phyloP scores from a whole-genome alignment of 2,113 vertebrate genomes.

The Leptosomus discolor region DNA sequence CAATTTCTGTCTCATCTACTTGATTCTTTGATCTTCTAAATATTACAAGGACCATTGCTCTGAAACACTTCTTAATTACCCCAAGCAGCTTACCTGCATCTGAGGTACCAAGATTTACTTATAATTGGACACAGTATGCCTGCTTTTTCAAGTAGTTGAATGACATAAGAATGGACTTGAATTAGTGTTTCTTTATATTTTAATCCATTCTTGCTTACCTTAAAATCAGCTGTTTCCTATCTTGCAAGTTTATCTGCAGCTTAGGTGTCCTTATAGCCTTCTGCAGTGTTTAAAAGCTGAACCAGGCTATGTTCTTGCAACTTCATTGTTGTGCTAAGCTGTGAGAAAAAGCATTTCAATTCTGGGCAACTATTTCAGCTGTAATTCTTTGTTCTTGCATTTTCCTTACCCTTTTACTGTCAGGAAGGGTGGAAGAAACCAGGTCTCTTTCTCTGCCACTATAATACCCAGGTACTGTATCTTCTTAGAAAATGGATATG shows the following conservation, averaged over 20 bases:
- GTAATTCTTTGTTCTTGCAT: background rate
- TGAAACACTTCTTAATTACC: background rate
- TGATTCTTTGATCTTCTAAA: constrained; percentile 19
- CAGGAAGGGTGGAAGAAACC: background rate
- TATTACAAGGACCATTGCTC: background rate
- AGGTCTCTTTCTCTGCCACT: background rate
- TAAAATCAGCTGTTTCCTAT: background rate
- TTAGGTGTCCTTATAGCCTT: background rate
- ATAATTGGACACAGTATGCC: background rate
- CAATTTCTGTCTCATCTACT: background rate
- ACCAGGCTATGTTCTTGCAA: background rate
- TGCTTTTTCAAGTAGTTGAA: background rate
- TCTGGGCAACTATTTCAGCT: background rate
- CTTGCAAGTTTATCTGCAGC: background rate
- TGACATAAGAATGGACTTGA: background rate
- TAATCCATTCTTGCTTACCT: background rate
- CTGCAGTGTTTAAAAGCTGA: background rate
- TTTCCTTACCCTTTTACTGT: background rate
- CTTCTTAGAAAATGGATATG: background rate
- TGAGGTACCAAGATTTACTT: background rate
- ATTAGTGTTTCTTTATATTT: background rate
- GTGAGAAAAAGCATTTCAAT: background rate
- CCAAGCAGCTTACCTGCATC: background rate
- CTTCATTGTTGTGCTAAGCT: background rate
- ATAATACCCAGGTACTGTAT: background rate